A percentile compares a stretch with the other conserved stretches of the same genome.
Conservation (phyloP, 2,888 invertebrate genomes). For the Bombylius discolor region DNA sequence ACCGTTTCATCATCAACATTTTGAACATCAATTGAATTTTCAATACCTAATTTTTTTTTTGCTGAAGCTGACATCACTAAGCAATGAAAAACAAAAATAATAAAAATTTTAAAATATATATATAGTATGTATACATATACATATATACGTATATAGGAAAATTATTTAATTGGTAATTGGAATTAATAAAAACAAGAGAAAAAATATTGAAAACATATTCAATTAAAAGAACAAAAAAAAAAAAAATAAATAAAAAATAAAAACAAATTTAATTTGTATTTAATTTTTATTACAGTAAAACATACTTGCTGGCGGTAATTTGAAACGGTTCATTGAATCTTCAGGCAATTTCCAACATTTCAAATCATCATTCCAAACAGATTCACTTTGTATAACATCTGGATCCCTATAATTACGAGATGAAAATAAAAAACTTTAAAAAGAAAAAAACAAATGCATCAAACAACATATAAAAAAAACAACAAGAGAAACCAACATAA, state of each 20-base stretch:
- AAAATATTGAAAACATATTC: too few relatives aligned
- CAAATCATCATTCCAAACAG: constrained; percentile 62
- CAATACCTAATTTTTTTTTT: not conserved
- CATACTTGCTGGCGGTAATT: constrained; percentile 52
- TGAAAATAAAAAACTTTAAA: not conserved
- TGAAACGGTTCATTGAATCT: constrained; percentile 47
- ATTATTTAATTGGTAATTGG: too few relatives aligned
- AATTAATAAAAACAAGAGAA: too few relatives aligned
- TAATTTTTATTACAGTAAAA: not conserved
- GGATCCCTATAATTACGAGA: constrained; percentile 41
- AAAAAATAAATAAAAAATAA: too few relatives aligned
- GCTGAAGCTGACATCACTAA: not conserved
- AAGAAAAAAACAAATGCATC: too few relatives aligned
- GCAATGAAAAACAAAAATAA: not conserved
- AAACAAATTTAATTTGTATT: not conserved
- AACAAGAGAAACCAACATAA: not conserved
- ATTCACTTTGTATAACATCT: constrained; percentile 51
- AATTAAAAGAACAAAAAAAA: too few relatives aligned
- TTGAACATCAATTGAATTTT: not conserved
- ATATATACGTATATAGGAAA: too few relatives aligned
- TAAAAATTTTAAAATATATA: not conserved
- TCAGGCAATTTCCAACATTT: constrained; percentile 61
- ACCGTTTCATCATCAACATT: not conserved
- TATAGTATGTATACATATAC: too few relatives aligned
- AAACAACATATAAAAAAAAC: not conserved